These are phyloP conservation scores for Campoletis sonorensis DNA, from an alignment of 1,140 invertebrate species.

Conservation along the genomic window DNA sequence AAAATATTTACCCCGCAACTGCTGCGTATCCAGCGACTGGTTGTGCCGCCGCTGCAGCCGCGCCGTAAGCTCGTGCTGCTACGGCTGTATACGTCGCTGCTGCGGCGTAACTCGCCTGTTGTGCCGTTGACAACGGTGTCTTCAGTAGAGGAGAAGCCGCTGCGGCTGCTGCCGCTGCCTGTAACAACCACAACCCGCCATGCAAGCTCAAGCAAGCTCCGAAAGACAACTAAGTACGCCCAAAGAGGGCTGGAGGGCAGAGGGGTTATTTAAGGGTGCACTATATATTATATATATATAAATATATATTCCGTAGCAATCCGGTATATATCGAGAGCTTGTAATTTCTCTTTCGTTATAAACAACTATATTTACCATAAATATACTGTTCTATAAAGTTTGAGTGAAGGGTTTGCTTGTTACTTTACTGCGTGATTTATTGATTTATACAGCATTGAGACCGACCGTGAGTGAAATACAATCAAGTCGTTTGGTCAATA, in stretches of 20 bases:
- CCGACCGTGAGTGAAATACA: neutral
- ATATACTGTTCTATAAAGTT: neutral
- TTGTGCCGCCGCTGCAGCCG: constrained; percentile 83
- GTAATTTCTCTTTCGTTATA: neutral
- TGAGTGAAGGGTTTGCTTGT: neutral
- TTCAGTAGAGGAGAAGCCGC: constrained; percentile 84
- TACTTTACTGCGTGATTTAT: constrained; percentile 30
- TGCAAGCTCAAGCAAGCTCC: constrained; percentile 76
- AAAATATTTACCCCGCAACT: constrained; percentile 81
- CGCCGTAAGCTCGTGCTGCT: constrained; percentile 84
- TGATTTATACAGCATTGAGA: constrained; percentile 1
- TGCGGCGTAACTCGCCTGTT: constrained; percentile 87
- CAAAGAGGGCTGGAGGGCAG: constrained; percentile 24
- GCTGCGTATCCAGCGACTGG: constrained; percentile 81
- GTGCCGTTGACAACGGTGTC: constrained; percentile 83
- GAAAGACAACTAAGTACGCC: constrained; percentile 41
- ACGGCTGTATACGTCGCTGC: constrained; percentile 90
- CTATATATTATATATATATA: no score
- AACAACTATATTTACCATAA: constrained; percentile 8
- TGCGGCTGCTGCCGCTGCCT: constrained; percentile 81
- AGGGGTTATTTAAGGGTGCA: constrained; percentile 2
- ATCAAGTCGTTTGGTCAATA: neutral
- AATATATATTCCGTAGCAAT: neutral
- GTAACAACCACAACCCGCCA: constrained; percentile 78
- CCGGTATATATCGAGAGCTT: neutral